phyloP scores from a whole-genome alignment of 2,888 invertebrate genomes.

The Fragum whitleyi region DNA sequence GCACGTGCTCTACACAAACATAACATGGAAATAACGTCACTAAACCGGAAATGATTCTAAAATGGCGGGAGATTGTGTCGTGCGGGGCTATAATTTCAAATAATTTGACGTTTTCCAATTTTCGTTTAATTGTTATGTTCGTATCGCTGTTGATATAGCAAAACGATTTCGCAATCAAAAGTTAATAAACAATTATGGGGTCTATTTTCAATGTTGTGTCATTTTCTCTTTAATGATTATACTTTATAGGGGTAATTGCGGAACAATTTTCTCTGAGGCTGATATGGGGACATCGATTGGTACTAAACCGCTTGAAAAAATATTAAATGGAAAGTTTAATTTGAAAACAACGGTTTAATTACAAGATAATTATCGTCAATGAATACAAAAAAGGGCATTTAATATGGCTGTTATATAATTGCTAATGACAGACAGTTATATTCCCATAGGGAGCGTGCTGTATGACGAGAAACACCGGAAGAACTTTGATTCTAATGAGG shows the following conservation, averaged over 20 bases:
- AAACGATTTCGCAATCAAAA: slow-evolving; percentile 43
- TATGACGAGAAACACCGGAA: background rate
- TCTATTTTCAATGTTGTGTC: slow-evolving; percentile 46
- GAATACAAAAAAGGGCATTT: slow-evolving; percentile 7
- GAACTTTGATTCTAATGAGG: slow-evolving; percentile 10
- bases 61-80: slow-evolving; percentile 29
- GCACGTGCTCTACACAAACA: slow-evolving; percentile 54
- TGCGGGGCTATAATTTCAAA: slow-evolving; percentile 47
- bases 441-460: background rate
- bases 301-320: slow-evolving; percentile 15
- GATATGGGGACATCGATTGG: slow-evolving; percentile 34
- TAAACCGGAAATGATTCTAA: slow-evolving; percentile 48
- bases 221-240: slow-evolving; percentile 37
- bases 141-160: slow-evolving; percentile 32
- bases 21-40: slow-evolving; percentile 49
- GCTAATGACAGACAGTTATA: slow-evolving; percentile 9
- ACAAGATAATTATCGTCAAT: slow-evolving; percentile 8
- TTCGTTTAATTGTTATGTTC: slow-evolving; percentile 33
- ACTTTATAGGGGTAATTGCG: slow-evolving; percentile 12
- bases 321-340: slow-evolving; percentile 10
- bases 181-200: slow-evolving; percentile 52
- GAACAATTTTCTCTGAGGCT: slow-evolving; percentile 23
- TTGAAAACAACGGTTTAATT: slow-evolving; percentile 21
- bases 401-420: background rate
- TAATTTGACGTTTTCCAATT: slow-evolving; percentile 39